A percentile compares a stretch with the other conserved stretches of the same genome.
Evolutionary conservation across 2,888 invertebrate genomes (phyloP).

Genomic region (Hirtodrosophila cameraria): DNA sequence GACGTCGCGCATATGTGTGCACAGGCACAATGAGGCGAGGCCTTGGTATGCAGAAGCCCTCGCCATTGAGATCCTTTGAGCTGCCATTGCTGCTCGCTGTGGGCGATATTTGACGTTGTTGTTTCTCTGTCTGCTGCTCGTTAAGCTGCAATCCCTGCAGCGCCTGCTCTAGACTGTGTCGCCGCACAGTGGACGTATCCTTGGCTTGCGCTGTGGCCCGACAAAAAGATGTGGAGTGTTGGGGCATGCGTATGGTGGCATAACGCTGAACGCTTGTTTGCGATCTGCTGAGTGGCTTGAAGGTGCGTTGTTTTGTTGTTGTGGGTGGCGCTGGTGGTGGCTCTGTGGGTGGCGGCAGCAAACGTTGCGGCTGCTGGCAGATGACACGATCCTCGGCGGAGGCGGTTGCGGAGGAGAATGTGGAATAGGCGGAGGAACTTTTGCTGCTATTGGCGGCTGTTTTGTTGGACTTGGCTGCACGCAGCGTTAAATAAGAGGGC

Average conservation of each 20-base stretch:
- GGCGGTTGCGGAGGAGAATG: slow-evolving; percentile 55
- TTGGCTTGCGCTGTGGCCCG: slow-evolving; percentile 12
- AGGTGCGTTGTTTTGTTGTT: slow-evolving; percentile 26
- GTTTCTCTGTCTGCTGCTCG: slow-evolving; percentile 9
- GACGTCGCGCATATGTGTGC: slow-evolving; percentile 92
- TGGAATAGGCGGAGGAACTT: slow-evolving; percentile 65
- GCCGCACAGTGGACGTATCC: slow-evolving; percentile 9
- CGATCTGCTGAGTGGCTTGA: slow-evolving; percentile 54
- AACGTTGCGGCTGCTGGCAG: slow-evolving; percentile 73
- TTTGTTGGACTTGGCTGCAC: slow-evolving; percentile 39
- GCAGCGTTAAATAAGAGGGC: slow-evolving; percentile 62
- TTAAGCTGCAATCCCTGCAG: slow-evolving; percentile 48
- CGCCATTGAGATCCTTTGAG: slow-evolving; percentile 85
- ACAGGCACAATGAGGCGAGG: slow-evolving; percentile 94
- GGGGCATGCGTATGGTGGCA: slow-evolving; percentile 69
- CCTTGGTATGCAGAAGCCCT: slow-evolving; percentile 91
- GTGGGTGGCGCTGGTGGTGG: slow-evolving; percentile 64
- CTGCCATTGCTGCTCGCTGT: slow-evolving; percentile 68
- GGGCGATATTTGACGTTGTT: slow-evolving; percentile 52
- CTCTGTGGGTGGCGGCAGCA: slow-evolving; percentile 68
- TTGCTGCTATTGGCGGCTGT: slow-evolving; percentile 42
- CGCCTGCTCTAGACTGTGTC: slow-evolving; percentile 51
- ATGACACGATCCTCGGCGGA: slow-evolving; percentile 64
- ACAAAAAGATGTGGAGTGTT: slow-evolving; percentile 78
- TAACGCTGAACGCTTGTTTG: slow-evolving; percentile 60